Percentiles rank a stretch among this genome's conserved stretches.
Evolutionary conservation across 1,140 invertebrate genomes (phyloP).

Genomic region (Drosophila ficusphila): DNA sequence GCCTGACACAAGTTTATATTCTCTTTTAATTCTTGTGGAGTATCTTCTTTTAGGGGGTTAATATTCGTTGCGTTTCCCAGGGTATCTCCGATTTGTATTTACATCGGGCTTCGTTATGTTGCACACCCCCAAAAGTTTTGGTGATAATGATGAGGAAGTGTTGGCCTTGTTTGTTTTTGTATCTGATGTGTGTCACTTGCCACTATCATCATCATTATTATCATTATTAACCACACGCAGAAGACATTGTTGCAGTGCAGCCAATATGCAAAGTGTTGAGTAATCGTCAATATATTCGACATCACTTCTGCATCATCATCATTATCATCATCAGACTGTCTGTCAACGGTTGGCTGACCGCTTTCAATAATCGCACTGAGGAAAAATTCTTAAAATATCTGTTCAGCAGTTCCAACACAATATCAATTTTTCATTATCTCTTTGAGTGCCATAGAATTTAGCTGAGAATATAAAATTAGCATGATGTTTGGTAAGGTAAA

Average conservation of each 20-base stretch:
- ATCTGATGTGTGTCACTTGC: slow-evolving; percentile 47
- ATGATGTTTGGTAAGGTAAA: no score
- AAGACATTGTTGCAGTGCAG: slow-evolving; percentile 29
- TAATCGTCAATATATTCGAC: slow-evolving; percentile 41
- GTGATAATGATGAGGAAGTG: slow-evolving; percentile 24
- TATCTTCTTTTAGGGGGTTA: no score
- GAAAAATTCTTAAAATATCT: background rate
- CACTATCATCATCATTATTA: slow-evolving; percentile 22
- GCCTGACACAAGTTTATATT: no score
- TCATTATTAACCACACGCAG: background rate
- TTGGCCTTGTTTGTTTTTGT: slow-evolving; percentile 37
- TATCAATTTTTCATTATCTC: no score
- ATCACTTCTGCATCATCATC: slow-evolving; percentile 19
- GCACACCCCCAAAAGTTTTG: background rate
- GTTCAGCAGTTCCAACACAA: no score
- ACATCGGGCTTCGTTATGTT: background rate
- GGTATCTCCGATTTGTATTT: background rate
- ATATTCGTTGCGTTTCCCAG: background rate
- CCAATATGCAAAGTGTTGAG: slow-evolving; percentile 45
- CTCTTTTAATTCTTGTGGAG: no score
- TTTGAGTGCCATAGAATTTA: no score
- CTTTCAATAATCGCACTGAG: slow-evolving; percentile 30
- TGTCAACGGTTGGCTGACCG: slow-evolving; percentile 17
- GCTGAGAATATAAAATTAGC: no score
- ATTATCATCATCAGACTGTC: slow-evolving; percentile 2